Conservation (phyloP, 1,140 invertebrate species). For the Nebria ingens region DNA sequence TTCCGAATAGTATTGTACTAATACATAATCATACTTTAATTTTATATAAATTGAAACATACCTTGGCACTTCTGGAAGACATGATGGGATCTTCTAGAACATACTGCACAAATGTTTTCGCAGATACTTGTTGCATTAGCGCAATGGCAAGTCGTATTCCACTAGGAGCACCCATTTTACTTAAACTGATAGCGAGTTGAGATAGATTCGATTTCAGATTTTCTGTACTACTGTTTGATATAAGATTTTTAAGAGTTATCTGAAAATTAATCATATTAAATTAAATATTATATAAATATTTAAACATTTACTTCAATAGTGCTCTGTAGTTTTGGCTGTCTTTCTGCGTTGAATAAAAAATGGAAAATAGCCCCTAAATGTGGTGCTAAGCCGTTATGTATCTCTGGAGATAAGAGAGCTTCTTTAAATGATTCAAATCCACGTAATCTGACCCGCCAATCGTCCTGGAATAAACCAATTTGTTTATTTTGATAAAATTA, state of each 20-base stretch:
- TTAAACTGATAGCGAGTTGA: conserved; percentile 43
- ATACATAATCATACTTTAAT: too few species aligned
- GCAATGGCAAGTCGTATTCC: conserved; percentile 47
- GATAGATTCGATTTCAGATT: conserved; percentile 35
- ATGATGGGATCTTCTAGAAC: conserved; percentile 52
- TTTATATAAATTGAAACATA: too few species aligned
- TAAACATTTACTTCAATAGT: conserved; percentile 18
- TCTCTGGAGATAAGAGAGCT: conserved; percentile 39
- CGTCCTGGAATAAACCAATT: conserved; percentile 38
- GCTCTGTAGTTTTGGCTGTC: conserved; percentile 27
- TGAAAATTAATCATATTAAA: conserved; percentile 17
- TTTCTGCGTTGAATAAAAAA: conserved; percentile 38
- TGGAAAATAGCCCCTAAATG: conserved; percentile 52
- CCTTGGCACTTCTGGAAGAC: conserved; percentile 51
- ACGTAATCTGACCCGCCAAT: conserved; percentile 46
- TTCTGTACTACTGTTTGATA: conserved; percentile 31
- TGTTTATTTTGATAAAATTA: too few species aligned
- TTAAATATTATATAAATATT: conserved; percentile 1
- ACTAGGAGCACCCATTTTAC: conserved; percentile 46
- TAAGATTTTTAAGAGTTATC: conserved; percentile 25
- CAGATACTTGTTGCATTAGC: conserved; percentile 53
- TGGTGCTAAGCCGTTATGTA: conserved; percentile 42
- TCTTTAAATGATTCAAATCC: conserved; percentile 44
- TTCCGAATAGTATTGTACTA: too few species aligned
- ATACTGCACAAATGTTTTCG: conserved; percentile 49